phyloP scores from a whole-genome alignment of 1,140 invertebrate species.

The Acromyrmex heyeri region DNA sequence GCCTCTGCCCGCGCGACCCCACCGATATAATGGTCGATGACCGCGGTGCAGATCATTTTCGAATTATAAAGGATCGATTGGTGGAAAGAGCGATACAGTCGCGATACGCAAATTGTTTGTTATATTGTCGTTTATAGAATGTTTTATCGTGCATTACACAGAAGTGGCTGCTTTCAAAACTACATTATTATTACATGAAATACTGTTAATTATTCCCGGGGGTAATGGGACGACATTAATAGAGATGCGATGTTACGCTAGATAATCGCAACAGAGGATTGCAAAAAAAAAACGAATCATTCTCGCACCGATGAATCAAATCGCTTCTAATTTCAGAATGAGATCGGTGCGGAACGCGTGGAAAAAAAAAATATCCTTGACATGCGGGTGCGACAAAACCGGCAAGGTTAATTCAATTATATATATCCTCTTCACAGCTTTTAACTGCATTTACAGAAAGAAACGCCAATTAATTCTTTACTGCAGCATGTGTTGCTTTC shows the following conservation, averaged over 20 bases:
- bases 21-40: conserved; percentile 3
- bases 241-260: neutral
- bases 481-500: neutral
- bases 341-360: neutral
- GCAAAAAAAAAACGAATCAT: neutral
- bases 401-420: conserved; percentile 8
- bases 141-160: conserved; percentile 44
- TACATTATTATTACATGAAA: conserved; percentile 22
- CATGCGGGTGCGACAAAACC: neutral
- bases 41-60: conserved; percentile 50
- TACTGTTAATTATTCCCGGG: conserved; percentile 42
- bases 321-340: neutral
- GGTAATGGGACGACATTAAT: conserved; percentile 27
- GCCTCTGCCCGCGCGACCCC: neutral
- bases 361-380: neutral
- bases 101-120: conserved; percentile 35
- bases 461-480: conserved; percentile 20
- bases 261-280: neutral
- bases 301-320: neutral
- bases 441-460: conserved; percentile 14
- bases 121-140: conserved; percentile 12
- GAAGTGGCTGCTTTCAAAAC: conserved; percentile 35
- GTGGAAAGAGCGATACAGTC: conserved; percentile 15
- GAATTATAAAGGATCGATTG: conserved; percentile 41
- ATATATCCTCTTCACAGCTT: neutral